Conservation (phyloP, 2,797 vertebrate genomes). For the Synanceia verrucosa region DNA sequence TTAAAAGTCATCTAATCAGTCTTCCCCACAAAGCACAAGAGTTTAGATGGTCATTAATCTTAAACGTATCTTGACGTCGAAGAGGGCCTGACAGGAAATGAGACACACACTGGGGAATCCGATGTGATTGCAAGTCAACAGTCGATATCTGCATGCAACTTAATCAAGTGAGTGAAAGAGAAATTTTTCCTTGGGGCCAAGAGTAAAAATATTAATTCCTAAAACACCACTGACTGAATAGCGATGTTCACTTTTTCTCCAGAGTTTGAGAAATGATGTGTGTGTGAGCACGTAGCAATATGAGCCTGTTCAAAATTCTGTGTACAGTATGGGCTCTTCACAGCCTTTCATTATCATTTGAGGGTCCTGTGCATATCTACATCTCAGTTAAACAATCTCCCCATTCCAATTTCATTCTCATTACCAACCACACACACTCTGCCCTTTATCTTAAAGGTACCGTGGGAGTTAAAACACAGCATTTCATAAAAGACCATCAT, state of each 20-base stretch:
- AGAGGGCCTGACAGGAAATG: conserved; percentile 26
- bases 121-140: conserved; percentile 11
- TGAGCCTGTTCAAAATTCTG: conserved; percentile 14
- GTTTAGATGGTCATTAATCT: conserved; percentile 31
- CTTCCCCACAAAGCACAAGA: conserved; percentile 9
- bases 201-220: conserved; percentile 13
- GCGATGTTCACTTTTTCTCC: not conserved
- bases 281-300: not conserved
- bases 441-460: conserved; percentile 69
- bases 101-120: not conserved
- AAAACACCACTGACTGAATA: not conserved
- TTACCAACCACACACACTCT: conserved; percentile 57
- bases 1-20: conserved; percentile 7
- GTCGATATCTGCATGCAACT: not conserved
- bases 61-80: conserved; percentile 27
- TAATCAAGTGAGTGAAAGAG: conserved; percentile 23
- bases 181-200: conserved; percentile 3
- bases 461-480: conserved; percentile 62
- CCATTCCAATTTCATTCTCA: conserved; percentile 63
- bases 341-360: conserved; percentile 48
- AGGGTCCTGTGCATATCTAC: conserved; percentile 39
- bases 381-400: conserved; percentile 65
- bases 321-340: conserved; percentile 26
- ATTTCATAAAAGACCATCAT: conserved; percentile 60
- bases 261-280: not conserved